Evolutionary conservation across 2,797 vertebrate species (phyloP), one percentile per base, ranked within the genome.

Genomic region (Chlorospingus flavigularis): DNA sequence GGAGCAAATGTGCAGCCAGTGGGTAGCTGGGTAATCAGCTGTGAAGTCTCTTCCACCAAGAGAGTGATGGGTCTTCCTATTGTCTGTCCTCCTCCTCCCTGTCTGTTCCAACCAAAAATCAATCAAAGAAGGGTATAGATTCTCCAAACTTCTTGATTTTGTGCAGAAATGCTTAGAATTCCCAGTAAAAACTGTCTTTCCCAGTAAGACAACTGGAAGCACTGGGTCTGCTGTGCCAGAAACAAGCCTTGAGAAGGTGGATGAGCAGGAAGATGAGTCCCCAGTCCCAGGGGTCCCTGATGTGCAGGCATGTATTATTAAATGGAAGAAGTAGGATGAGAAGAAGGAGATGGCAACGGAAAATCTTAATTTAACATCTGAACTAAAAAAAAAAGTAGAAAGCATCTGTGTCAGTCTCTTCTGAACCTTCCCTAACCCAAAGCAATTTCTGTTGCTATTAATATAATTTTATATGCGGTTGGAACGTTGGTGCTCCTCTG

Each of bases 391-490:
- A 82, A 87, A 82, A 67, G 37, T 39, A 37, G 68, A 58, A 92
- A 51, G 42, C 43, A 45, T 80, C 65, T 89, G 72, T 26, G 0
- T 95, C 75, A 88, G 50, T 88, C 62, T 81, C 65, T 90, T 81
- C 70, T 79, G 73, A 94, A 90, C 55, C 51, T 86, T 90, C 37
- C 35, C 35, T 91, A 95, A 96, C 87, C 66, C 79, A 91, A 75
- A 96, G 84, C 72, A 70, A 88, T 92, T 94, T 94, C 62, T 81
- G 63, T 76, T 94, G 85, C 91, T 94, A 75, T 91, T 94, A 97
- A 94, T 94, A 80, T 17, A 12, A 45, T 81, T 81, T 94, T 53
- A 55, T 88, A 50, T 67, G 91, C 1, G 6, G 89, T 92, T 94
- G 86, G 85, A 92, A 81, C 71, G 62, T 73, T 0, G 2, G 82